Percentiles rank a stretch among this genome's conserved stretches.
Conservation (phyloP, 2,888 invertebrate species). For the Abscondita cerata region DNA sequence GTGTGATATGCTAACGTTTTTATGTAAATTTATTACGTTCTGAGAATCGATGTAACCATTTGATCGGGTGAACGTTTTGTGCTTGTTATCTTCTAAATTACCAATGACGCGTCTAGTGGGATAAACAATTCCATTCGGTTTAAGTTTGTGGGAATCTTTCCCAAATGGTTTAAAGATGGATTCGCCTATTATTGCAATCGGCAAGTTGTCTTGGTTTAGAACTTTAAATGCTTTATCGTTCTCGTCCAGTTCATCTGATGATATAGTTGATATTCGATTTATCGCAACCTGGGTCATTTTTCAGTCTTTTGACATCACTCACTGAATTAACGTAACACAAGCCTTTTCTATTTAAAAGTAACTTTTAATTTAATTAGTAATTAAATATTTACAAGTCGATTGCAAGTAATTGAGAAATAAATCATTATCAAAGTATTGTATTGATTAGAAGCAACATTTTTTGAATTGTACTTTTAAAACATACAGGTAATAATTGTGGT, state of each 20-base stretch:
- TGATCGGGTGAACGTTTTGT: constrained; percentile 53
- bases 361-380: too few relatives aligned
- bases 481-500: too few relatives aligned
- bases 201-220: constrained; percentile 56
- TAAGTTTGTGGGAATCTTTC: constrained; percentile 51
- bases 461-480: too few relatives aligned
- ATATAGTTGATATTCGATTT: constrained; percentile 40
- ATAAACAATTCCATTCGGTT: constrained; percentile 65
- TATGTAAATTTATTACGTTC: constrained; percentile 45
- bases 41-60: constrained; percentile 48
- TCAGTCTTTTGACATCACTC: constrained; percentile 22
- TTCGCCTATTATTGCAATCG: constrained; percentile 53
- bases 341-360: constrained; percentile 3
- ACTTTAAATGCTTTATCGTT: constrained; percentile 57
- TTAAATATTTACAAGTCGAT: too few relatives aligned
- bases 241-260: constrained; percentile 49
- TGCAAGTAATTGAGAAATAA: too few relatives aligned
- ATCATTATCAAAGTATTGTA: too few relatives aligned
- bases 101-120: constrained; percentile 59
- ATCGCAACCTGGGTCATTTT: constrained; percentile 30
- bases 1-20: constrained; percentile 58
- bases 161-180: constrained; percentile 56
- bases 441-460: too few relatives aligned
- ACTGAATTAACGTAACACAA: background rate
- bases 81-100: constrained; percentile 51